Base-by-base conservation (phyloP, 2,797 vertebrate species). In the Myotis vivesi region DNA sequence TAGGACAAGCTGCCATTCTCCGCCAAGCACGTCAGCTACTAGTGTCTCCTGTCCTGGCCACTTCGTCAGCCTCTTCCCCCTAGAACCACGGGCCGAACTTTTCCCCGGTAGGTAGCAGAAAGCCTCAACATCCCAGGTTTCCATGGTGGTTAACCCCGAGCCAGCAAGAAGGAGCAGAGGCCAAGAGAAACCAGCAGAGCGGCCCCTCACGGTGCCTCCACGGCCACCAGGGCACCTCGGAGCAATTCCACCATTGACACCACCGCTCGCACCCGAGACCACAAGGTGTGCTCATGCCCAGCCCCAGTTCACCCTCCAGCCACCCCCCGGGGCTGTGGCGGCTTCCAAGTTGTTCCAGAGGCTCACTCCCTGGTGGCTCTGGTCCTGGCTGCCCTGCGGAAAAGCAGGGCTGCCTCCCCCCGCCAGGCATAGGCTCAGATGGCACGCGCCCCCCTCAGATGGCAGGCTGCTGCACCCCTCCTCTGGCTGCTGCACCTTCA, bases 1-100 rank as follows among this genome's bases (percentile, higher is more conserved):
- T n/a, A 76, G 92, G 95, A 92, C 93, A 44, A 73, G 36, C 84
- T 89, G 22, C 88, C 66, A 1, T 82, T 82, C 62, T 75, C 22
- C 33, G 1, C 51, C 4, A 5, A 22, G n/a, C 44, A 16, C n/a
- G 77, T 38, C 6, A 1, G 68, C n/a, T 33, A 4, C 3, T 2
- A 22, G 17, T 1, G 0, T 13, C 20, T 49, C 33, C 4, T 10
- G 0, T 68, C 51, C 80, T 22, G 36, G 87, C 46, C 22, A 13
- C 4, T 36, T 30, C 49, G 23, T 41, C 41, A 66, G 30, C 5
- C 30, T 62, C 79, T 44, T 57, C 28, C 22, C n/a, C 33, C 36
- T 3, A 12, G 49, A 25, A 30, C 68, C 49, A 0, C 38, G 16
- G n/a, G 51, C 36, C 36, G 64, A 36, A 53, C 57, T 23, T 62